A percentile compares a stretch with the other conserved stretches of the same genome.
phyloP scores from a whole-genome alignment of 2,113 vertebrate species.

The Festucalex cinctus region DNA sequence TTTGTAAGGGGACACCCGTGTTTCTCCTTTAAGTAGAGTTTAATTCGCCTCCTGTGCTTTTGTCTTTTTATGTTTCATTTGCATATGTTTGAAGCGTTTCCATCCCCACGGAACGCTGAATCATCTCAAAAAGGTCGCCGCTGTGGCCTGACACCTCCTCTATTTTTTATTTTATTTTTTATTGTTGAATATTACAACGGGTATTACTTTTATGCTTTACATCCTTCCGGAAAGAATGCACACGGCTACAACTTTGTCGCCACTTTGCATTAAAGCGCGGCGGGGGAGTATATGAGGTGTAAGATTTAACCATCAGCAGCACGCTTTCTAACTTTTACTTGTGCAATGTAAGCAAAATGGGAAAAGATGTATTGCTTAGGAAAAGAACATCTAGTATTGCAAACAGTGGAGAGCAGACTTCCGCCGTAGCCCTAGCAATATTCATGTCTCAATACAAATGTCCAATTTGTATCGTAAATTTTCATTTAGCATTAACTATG shows the following conservation, averaged over 20 bases:
- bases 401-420: not conserved
- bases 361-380: not conserved
- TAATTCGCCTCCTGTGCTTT: not conserved
- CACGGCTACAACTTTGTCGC: constrained; percentile 27
- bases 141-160: constrained; percentile 11
- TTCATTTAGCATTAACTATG: not conserved
- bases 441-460: not conserved
- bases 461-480: not conserved
- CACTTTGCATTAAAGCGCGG: constrained; percentile 42
- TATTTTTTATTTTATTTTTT: constrained; percentile 25
- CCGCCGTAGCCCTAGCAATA: not conserved
- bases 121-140: constrained; percentile 10
- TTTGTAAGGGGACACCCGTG: constrained; percentile 4
- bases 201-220: constrained; percentile 15
- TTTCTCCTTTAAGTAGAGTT: constrained; percentile 5
- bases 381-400: not conserved
- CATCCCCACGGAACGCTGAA: not conserved
- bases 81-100: not conserved
- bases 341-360: constrained; percentile 43
- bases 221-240: constrained; percentile 32
- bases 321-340: constrained; percentile 30
- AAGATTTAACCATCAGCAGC: constrained; percentile 34
- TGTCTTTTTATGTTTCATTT: constrained; percentile 8
- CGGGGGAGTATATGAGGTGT: constrained; percentile 45
- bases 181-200: constrained; percentile 32